phyloP scores from a whole-genome alignment of 2,113 vertebrate genomes.

The Antennarius striatus region DNA sequence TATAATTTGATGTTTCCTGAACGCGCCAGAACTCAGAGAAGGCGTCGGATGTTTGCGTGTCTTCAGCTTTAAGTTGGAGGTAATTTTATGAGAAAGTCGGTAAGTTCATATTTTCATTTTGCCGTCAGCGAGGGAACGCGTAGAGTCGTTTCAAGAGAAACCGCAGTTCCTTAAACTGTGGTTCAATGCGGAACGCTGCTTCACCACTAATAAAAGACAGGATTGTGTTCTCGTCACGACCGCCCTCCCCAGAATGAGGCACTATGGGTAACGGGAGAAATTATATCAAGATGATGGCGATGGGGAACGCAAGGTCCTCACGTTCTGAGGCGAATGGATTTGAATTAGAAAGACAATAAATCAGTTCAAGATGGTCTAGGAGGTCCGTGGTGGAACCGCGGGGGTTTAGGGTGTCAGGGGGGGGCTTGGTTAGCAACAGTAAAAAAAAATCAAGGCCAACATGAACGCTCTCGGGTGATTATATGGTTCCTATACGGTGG shows the following conservation, averaged over 20 bases:
- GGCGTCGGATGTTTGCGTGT: slow-evolving; percentile 6
- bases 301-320: slow-evolving; percentile 19
- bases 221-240: slow-evolving; percentile 12
- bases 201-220: slow-evolving; percentile 36
- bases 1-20: slow-evolving; percentile 26
- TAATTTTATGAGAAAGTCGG: slow-evolving; percentile 31
- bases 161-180: slow-evolving; percentile 26
- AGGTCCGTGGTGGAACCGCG: slow-evolving; percentile 37
- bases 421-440: background rate
- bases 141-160: slow-evolving; percentile 16
- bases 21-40: too few species aligned
- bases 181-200: slow-evolving; percentile 13
- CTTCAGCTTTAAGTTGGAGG: slow-evolving; percentile 16
- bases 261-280: slow-evolving; percentile 13
- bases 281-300: slow-evolving; percentile 15
- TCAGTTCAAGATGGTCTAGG: slow-evolving; percentile 56
- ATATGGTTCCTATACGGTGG: background rate
- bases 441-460: background rate
- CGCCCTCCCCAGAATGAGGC: slow-evolving; percentile 11
- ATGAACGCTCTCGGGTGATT: background rate
- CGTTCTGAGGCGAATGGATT: slow-evolving; percentile 48
- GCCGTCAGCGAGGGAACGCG: slow-evolving; percentile 13
- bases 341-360: slow-evolving; percentile 56
- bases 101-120: slow-evolving; percentile 23
- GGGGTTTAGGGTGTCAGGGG: slow-evolving; percentile 27